Base-by-base conservation (phyloP, 2,888 invertebrate species). In the Thymelicus sylvestris region DNA sequence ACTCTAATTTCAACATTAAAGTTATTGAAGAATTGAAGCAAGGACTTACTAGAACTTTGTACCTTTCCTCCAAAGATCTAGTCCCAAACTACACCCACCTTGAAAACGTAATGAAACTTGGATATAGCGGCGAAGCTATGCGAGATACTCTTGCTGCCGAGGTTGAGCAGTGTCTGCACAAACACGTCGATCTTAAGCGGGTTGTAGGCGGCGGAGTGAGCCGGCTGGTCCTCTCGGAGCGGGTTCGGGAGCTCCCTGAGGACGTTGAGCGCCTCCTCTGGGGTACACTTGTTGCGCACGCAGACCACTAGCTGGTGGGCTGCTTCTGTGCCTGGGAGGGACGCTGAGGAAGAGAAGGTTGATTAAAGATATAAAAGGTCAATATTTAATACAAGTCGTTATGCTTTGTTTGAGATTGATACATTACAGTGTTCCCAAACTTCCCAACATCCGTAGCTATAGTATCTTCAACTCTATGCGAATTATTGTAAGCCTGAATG, bases 121-220 rank as follows among this genome's bases (percentile, higher is more conserved):
- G 98, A 98, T 76, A 99, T 97, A n/a, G 99, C 99, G 7, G 99
- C 98, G 89, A 99, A 99, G 79, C 98, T 98, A 86, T 99, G 99
- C 73, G 99, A 99, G 87, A 99, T 98, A 79, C 99, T 99, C 91
- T 99, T 99, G 66, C 97, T 97, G 48, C 99, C 99, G 72, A 99
- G 94, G 86, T 98, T 97, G 6, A 99, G 95, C 66, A 99, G 88
- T 0, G 98, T 98, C 84, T 99, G 98, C n/a, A 98, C 98, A 85
- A 99, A 99, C 0, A 99, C 98, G 84, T 99, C 99, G 66, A 99
- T 98, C 92, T 98, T 98, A 66, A 98, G 90, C 0, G 98, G 98
- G 94, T 98, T 98, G 88, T 97, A 98, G 4, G 96, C 95, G 64
- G 96, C 95, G 63, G 96, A 95, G 70, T 95, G 95, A 73, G 95